Evolutionary conservation across 2,797 vertebrate species (phyloP).

Genomic region (Lateolabrax maculatus): DNA sequence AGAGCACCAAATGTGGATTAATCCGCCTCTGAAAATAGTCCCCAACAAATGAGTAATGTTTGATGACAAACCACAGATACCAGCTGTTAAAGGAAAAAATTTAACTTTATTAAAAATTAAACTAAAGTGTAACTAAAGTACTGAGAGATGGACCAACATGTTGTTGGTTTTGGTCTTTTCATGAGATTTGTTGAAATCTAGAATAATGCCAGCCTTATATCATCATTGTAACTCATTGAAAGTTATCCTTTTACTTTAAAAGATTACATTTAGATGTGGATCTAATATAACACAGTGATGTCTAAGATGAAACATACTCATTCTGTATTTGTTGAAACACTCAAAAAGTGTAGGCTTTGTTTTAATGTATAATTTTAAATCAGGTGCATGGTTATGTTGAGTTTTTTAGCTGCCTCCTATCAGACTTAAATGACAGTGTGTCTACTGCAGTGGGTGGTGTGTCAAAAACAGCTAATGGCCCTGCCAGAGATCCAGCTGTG

Average conservation of each 20-base stretch:
- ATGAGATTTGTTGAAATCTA: background rate
- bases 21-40: too few species aligned
- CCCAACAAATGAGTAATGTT: too few species aligned
- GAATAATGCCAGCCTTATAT: too few species aligned
- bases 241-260: background rate
- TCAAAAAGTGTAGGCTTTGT: background rate
- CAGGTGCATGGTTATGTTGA: background rate
- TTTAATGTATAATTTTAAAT: background rate
- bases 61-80: too few species aligned
- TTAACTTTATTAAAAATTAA: too few species aligned
- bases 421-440: constrained; percentile 21
- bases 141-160: background rate
- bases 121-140: too few species aligned
- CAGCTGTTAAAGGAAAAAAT: too few species aligned
- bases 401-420: constrained; percentile 5
- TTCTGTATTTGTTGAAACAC: background rate
- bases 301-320: background rate
- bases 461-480: constrained; percentile 23
- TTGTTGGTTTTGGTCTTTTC: background rate
- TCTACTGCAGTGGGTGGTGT: constrained; percentile 11
- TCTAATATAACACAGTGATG: background rate
- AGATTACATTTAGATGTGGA: background rate
- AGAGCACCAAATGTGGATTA: too few species aligned
- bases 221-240: background rate
- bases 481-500: constrained; percentile 14